These are phyloP conservation scores for Ennomos fuscantarius DNA, from an alignment of 2,888 invertebrate genomes.

Conservation along the genomic window DNA sequence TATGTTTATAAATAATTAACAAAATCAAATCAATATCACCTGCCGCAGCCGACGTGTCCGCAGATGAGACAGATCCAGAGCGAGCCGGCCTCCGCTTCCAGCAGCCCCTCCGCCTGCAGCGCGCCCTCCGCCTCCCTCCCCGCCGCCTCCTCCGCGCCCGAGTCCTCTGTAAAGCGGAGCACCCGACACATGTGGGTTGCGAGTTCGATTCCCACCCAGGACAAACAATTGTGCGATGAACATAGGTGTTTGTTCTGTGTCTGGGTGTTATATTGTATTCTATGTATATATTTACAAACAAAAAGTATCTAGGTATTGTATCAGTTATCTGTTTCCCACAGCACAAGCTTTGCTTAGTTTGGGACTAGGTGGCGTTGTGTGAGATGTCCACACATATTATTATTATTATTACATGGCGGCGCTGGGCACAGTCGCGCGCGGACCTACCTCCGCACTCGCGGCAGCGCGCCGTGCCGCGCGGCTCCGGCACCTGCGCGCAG, in stretches of 20 bases:
- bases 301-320: no score
- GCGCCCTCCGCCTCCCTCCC: slow-evolving; percentile 62
- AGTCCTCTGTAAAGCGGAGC: no score
- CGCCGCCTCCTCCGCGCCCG: slow-evolving; percentile 1
- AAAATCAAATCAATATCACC: slow-evolving; percentile 82
- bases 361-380: no score
- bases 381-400: no score
- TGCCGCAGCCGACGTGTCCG: slow-evolving; percentile 98
- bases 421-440: slow-evolving; percentile 14
- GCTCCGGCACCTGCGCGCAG: slow-evolving; percentile 93
- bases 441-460: slow-evolving; percentile 54
- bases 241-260: no score
- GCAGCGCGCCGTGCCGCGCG: slow-evolving; percentile 88
- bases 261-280: no score
- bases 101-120: slow-evolving; percentile 82
- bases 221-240: no score
- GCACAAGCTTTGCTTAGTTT: no score
- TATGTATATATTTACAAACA: no score
- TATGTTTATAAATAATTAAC: no score
- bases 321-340: no score
- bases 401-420: slow-evolving; percentile 1
- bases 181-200: neutral
- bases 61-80: slow-evolving; percentile 99
- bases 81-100: slow-evolving; percentile 88
- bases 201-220: no score